These are phyloP conservation scores for Pandemis cinnamomeana DNA, from an alignment of 2,888 invertebrate genomes.

Conservation along the genomic window DNA sequence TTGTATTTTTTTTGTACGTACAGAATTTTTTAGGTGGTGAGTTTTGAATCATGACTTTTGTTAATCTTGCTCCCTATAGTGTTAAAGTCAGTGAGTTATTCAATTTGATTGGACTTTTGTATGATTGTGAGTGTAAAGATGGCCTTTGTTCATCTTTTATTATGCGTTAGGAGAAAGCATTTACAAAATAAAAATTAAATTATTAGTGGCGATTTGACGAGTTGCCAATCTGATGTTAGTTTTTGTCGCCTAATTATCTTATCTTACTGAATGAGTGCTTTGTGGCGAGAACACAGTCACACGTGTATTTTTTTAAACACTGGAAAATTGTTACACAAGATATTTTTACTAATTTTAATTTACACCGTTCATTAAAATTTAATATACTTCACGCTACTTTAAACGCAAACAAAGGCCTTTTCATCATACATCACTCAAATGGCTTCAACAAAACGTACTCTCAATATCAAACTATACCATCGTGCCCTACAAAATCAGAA, in stretches of 20 bases:
- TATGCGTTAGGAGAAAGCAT: not conserved
- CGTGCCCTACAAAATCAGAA: conserved; percentile 8
- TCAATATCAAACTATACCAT: not conserved
- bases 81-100: no score
- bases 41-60: no score
- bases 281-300: not conserved
- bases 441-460: not conserved
- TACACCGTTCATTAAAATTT: not conserved
- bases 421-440: not conserved
- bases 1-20: no score
- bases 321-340: not conserved
- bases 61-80: no score
- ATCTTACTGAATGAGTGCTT: not conserved
- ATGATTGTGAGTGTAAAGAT: not conserved
- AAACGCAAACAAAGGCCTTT: not conserved
- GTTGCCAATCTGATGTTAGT: not conserved
- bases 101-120: no score
- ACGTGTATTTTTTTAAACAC: not conserved
- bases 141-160: not conserved
- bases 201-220: not conserved
- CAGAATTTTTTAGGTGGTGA: no score
- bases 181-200: not conserved
- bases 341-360: not conserved
- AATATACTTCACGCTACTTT: not conserved
- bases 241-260: not conserved